Evolutionary conservation across 2,113 vertebrate genomes (phyloP), one percentile per base, ranked within the genome.

Genomic region (Leiothrix lutea): DNA sequence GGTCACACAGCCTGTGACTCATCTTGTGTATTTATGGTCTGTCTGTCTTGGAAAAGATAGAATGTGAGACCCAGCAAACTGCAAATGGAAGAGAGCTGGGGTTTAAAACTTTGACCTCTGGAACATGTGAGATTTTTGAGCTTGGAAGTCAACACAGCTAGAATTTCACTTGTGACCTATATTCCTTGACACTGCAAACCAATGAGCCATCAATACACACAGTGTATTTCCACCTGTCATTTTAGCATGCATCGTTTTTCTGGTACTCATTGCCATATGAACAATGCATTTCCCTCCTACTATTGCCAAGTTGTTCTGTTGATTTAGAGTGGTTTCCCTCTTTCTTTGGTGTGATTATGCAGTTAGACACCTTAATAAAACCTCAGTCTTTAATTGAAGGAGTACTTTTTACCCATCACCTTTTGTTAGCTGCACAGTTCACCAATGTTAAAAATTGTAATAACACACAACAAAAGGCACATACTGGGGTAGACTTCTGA

Each of bases 311-410:
- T 82, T 65, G 18, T 67, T 92, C 67, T 73, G n/a, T 85, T 42
- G 42, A 7, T 2, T 80, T 35, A n/a, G 50, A 85, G 54, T 54
- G 66, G 9, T 61, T 89, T 87, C 35, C 11, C 11, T 64, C 54
- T 85, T 71, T 60, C 38, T 88, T 81, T 80, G 53, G 45, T 87
- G 31, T 82, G 44, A 54, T 88, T 67, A 45, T n/a, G 45, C 23
- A 79, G 33, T 40, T 80, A 53, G 38, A 31, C 35, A 70, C 35
- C 45, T 51, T 81, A 92, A 84, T 84, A 79, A 91, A 95, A 85
- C 79, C 29, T 67, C 56, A 18, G 6, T 91, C 24, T 79, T 90
- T 73, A 85, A 61, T 6, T 66, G 58, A 69, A 72, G 62, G 22
- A 31, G 9, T 82, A 29, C 3, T 85, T 91, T 88, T 85, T 67